Evolutionary conservation across 2,888 invertebrate species (phyloP).

Genomic region (Eupithecia tripunctaria): DNA sequence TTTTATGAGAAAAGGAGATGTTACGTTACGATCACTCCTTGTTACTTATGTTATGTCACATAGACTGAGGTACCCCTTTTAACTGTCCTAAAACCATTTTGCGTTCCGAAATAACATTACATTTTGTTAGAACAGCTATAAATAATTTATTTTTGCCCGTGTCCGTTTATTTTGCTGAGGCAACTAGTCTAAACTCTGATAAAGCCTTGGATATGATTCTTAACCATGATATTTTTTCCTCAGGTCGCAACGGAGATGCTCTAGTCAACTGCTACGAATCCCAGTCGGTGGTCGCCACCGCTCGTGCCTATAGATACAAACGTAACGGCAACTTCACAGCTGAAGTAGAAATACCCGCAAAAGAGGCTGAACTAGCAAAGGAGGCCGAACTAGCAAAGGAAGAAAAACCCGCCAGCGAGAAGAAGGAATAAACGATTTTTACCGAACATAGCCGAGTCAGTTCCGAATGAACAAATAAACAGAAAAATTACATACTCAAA

Average conservation of each 20-base stretch:
- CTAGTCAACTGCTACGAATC: slow-evolving; percentile 83
- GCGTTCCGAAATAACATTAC: no score
- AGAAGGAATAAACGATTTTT: slow-evolving; percentile 36
- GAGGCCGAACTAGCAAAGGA: slow-evolving; percentile 35
- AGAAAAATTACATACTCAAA: background rate
- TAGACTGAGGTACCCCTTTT: no score
- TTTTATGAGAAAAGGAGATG: no score
- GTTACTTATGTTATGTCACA: no score
- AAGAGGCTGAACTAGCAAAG: slow-evolving; percentile 27
- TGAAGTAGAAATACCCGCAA: slow-evolving; percentile 42
- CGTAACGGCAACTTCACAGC: slow-evolving; percentile 67
- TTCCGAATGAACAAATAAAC: slow-evolving; percentile 16
- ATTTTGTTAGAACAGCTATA: no score
- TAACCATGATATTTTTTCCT: slow-evolving; percentile 24
- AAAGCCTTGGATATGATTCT: no score
- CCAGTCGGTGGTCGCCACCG: slow-evolving; percentile 69
- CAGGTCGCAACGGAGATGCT: slow-evolving; percentile 86
- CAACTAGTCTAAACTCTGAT: no score
- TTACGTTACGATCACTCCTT: no score
- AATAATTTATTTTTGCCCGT: no score
- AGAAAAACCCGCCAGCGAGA: slow-evolving; percentile 40
- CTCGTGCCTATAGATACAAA: slow-evolving; percentile 76
- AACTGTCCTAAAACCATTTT: no score
- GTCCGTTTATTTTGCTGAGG: no score
- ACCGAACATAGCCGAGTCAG: slow-evolving; percentile 26